These are phyloP conservation scores for Lycaon pictus DNA, from an alignment of 2,113 vertebrate genomes.

Conservation along the genomic window DNA sequence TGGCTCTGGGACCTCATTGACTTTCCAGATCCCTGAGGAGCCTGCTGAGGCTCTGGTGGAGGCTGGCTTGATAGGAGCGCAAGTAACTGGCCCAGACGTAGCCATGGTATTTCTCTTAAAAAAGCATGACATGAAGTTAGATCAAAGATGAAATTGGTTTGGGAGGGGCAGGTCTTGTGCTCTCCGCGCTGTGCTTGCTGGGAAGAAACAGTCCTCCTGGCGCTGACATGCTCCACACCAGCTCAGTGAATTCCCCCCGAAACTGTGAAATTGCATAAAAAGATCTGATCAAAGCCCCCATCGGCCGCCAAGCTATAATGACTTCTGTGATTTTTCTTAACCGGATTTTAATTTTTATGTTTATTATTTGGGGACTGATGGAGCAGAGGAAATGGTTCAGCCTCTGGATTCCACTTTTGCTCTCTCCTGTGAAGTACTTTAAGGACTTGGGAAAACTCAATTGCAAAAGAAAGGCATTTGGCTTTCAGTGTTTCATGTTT, in stretches of 20 bases:
- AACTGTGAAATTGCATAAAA: conserved; percentile 83
- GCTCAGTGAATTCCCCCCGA: conserved; percentile 58
- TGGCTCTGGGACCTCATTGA: neutral
- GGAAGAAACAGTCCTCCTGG: conserved; percentile 53
- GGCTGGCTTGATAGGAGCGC: neutral
- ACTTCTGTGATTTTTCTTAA: conserved; percentile 85
- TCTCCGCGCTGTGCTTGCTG: conserved; percentile 37
- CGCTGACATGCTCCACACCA: conserved; percentile 66
- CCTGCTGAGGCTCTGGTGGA: neutral
- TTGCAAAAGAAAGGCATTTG: conserved; percentile 67
- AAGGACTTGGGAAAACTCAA: conserved; percentile 59
- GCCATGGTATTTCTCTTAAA: neutral
- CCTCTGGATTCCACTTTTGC: conserved; percentile 16
- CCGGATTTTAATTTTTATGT: conserved; percentile 87
- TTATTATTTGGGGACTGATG: conserved; percentile 84
- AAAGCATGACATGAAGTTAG: conserved; percentile 66
- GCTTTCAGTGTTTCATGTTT: conserved; percentile 73
- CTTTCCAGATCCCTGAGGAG: neutral
- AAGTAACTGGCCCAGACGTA: neutral
- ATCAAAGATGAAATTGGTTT: conserved; percentile 46
- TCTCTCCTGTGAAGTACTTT: conserved; percentile 60
- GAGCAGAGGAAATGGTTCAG: conserved; percentile 63
- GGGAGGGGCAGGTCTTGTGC: neutral
- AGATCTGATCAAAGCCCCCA: conserved; percentile 83
- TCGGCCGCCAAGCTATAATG: conserved; percentile 78